Conservation (phyloP, 1,140 invertebrate genomes). For the Megalonaias nervosa region DNA sequence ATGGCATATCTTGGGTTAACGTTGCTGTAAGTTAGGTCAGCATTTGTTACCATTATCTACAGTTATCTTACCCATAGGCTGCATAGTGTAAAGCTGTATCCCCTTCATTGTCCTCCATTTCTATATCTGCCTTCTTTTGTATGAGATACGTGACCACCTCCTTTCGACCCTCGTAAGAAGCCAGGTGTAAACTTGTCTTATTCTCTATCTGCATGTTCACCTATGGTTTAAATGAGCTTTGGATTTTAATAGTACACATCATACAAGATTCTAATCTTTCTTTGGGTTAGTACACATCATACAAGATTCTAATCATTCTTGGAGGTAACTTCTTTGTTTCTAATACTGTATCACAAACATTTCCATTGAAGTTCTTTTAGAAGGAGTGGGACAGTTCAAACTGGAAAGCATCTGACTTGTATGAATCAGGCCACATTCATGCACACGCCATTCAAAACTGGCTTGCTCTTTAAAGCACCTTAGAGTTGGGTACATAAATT, state of each 20-base stretch:
- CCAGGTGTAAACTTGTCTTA: conserved; percentile 50
- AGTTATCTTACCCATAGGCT: conserved; percentile 38
- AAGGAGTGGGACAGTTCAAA: no score
- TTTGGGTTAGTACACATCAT: not conserved
- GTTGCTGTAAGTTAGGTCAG: no score
- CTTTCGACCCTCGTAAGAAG: conserved; percentile 43
- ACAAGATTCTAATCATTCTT: no score
- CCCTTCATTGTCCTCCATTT: conserved; percentile 41
- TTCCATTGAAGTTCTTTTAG: not conserved
- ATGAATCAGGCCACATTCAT: no score
- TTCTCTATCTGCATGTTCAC: conserved; percentile 40
- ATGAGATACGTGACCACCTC: conserved; percentile 40
- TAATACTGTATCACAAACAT: not conserved
- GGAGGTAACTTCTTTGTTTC: not conserved
- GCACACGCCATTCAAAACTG: no score
- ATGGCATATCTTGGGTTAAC: no score
- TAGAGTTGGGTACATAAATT: no score
- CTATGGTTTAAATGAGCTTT: conserved; percentile 11
- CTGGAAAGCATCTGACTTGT: no score
- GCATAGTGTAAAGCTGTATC: conserved; percentile 52
- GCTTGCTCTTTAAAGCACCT: no score
- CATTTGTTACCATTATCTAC: no score
- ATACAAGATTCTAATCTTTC: no score
- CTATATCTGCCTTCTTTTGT: conserved; percentile 40
- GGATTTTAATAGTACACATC: not conserved